Conservation (phyloP, 1,140 invertebrate genomes). For the Asobara japonica region DNA sequence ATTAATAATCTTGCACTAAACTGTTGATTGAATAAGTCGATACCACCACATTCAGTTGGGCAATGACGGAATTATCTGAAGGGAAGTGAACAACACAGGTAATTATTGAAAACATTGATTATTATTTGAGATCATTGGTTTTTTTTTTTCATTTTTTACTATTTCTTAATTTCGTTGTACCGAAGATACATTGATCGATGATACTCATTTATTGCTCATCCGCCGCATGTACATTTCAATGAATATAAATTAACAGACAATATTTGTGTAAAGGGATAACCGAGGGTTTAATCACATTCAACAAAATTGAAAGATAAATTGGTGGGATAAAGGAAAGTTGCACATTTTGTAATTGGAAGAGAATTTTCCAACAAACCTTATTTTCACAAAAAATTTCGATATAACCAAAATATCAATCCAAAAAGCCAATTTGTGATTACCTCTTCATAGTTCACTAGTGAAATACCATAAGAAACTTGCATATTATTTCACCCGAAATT, state of each 20-base stretch:
- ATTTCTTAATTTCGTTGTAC: constrained; percentile 1
- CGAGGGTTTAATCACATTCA: background rate
- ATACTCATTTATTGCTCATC: background rate
- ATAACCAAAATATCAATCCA: too few relatives aligned
- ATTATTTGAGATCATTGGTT: constrained; percentile 29
- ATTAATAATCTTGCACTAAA: too few relatives aligned
- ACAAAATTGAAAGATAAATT: background rate
- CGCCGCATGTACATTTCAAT: background rate
- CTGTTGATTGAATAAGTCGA: too few relatives aligned
- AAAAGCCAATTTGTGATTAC: too few relatives aligned
- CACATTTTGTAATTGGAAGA: too few relatives aligned
- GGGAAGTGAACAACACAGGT: background rate
- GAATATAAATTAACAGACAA: background rate
- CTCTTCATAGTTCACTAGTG: too few relatives aligned
- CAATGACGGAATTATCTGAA: background rate
- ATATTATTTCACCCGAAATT: background rate
- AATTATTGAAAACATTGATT: constrained; percentile 7
- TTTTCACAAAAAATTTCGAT: too few relatives aligned
- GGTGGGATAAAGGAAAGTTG: too few relatives aligned
- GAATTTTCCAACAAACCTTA: too few relatives aligned
- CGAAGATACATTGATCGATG: background rate
- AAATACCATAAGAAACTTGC: background rate
- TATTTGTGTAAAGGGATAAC: background rate
- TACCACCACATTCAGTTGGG: too few relatives aligned
- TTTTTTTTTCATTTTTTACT: background rate